Evolutionary conservation across 1,140 invertebrate genomes (phyloP).

Genomic region (Drosophila cardini): DNA sequence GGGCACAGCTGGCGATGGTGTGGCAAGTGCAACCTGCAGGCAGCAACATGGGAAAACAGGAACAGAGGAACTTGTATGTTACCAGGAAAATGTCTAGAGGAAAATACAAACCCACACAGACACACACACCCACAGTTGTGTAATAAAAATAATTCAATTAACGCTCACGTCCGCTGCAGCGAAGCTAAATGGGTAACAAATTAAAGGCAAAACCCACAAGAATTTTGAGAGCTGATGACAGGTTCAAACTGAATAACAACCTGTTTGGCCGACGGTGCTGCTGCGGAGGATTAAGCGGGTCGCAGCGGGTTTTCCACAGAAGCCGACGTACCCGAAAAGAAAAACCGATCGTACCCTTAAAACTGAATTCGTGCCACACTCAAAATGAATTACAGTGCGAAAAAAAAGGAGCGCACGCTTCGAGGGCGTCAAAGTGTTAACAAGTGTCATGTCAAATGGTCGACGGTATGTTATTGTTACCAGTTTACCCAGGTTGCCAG

Average conservation of each 20-base stretch:
- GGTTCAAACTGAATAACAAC: conserved; percentile 26
- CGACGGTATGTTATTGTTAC: not conserved
- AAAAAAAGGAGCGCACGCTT: conserved; percentile 53
- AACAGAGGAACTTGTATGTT: conserved; percentile 16
- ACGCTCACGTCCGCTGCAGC: conserved; percentile 57
- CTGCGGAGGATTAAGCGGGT: conserved; percentile 53
- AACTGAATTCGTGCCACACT: conserved; percentile 36
- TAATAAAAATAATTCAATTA: conserved; percentile 83
- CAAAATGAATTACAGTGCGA: conserved; percentile 76
- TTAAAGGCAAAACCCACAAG: conserved; percentile 72
- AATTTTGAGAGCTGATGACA: conserved; percentile 67
- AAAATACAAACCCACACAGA: no score
- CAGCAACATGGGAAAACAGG: not conserved
- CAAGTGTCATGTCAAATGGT: conserved; percentile 74
- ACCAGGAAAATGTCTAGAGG: conserved; percentile 49
- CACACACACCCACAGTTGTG: no score
- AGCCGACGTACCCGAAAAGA: conserved; percentile 6
- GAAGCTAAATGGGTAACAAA: conserved; percentile 73
- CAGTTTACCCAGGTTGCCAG: no score
- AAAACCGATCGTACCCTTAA: conserved; percentile 3
- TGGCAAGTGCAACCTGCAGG: conserved; percentile 55
- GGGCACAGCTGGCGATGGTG: conserved; percentile 46
- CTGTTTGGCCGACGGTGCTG: not conserved
- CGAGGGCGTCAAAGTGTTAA: conserved; percentile 81
- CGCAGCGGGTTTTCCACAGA: conserved; percentile 52